phyloP scores from a whole-genome alignment of 2,797 vertebrate species.

The Enteromius anoplus region DNA sequence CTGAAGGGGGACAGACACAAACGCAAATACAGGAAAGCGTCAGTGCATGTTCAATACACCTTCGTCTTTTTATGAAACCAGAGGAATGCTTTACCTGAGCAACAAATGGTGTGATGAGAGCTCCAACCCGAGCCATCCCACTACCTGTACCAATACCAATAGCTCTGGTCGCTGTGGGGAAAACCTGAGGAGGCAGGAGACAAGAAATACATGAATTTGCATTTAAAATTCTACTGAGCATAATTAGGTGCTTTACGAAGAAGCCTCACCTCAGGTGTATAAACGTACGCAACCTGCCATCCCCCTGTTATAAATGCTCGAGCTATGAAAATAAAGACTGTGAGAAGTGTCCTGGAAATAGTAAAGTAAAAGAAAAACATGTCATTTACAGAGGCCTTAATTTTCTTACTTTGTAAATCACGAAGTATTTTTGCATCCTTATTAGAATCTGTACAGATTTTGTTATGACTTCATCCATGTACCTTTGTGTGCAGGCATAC shows the following conservation, averaged over 20 bases:
- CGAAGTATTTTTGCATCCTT: neutral
- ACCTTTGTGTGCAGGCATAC: constrained; percentile 88
- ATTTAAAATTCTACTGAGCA: neutral
- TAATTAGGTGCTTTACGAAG: neutral
- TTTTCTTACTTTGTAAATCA: neutral
- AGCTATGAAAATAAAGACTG: constrained; percentile 87
- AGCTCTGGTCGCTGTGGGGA: constrained; percentile 87
- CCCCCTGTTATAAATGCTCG: constrained; percentile 90
- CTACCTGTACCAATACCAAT: constrained; percentile 86
- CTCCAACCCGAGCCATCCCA: constrained; percentile 83
- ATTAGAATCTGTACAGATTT: neutral
- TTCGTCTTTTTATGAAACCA: neutral
- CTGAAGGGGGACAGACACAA: constrained; percentile 67
- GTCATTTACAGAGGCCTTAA: neutral
- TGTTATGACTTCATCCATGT: constrained; percentile 30
- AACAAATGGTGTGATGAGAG: constrained; percentile 89
- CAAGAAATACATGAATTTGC: neutral
- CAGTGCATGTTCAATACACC: neutral
- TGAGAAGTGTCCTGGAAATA: constrained; percentile 74
- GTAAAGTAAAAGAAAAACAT: neutral
- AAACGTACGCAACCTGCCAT: constrained; percentile 89
- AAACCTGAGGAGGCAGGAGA: constrained; percentile 77
- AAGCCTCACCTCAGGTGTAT: constrained; percentile 86
- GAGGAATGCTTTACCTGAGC: constrained; percentile 80
- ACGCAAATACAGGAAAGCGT: neutral